Evolutionary conservation across 2,113 vertebrate species (phyloP).

Genomic region (Pituophis catenifer): DNA sequence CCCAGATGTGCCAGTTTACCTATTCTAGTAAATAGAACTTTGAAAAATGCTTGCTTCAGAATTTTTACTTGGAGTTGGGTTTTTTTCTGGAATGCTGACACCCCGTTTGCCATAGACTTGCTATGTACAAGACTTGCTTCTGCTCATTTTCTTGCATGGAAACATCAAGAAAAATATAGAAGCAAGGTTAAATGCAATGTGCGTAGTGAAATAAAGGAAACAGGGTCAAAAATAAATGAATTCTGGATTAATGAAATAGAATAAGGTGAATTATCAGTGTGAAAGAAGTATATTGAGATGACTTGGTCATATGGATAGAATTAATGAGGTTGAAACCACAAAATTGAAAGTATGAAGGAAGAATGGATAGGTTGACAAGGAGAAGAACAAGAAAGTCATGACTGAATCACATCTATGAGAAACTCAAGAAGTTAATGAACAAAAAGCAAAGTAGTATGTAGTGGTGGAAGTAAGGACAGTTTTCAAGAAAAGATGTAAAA

Average conservation of each 20-base stretch:
- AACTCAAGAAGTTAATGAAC: not conserved
- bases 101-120: not conserved
- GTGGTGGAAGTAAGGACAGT: not conserved
- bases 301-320: not conserved
- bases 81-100: no score
- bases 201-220: not conserved
- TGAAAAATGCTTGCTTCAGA: no score
- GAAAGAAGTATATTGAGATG: not conserved
- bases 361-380: not conserved
- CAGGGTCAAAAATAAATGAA: not conserved
- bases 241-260: not conserved
- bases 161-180: not conserved
- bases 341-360: not conserved
- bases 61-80: no score
- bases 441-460: not conserved
- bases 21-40: no score
- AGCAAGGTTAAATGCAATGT: not conserved
- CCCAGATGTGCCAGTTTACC: no score
- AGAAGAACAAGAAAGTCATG: not conserved
- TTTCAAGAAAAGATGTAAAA: not conserved
- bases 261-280: not conserved
- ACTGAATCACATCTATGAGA: not conserved
- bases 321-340: not conserved
- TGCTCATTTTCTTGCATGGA: not conserved
- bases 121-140: not conserved